These are phyloP conservation scores for Hucho hucho DNA, from an alignment of 2,113 vertebrate species.

Conservation along the genomic window DNA sequence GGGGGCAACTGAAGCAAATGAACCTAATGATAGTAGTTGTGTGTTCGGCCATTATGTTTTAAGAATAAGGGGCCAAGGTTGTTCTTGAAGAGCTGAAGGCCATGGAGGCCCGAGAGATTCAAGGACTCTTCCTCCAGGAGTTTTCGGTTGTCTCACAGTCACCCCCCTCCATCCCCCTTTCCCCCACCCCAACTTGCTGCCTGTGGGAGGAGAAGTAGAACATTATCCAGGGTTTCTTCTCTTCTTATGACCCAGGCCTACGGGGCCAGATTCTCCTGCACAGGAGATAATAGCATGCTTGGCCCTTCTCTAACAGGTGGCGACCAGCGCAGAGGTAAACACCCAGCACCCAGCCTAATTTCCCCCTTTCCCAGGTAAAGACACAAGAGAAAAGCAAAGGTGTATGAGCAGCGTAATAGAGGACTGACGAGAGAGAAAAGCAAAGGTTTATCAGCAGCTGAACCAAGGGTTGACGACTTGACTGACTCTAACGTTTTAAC, in stretches of 20 bases:
- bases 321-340: conserved; percentile 61
- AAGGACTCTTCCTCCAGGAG: conserved; percentile 45
- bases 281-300: conserved; percentile 75
- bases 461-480: conserved; percentile 6
- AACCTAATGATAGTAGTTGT: conserved; percentile 63
- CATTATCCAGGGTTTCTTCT: conserved; percentile 49
- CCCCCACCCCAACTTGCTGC: conserved; percentile 28
- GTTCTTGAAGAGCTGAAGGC: conserved; percentile 55
- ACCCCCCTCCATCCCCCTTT: conserved; percentile 7
- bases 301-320: conserved; percentile 71
- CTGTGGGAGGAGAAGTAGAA: conserved; percentile 39
- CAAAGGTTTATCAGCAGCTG: conserved; percentile 17
- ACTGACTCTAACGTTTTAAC: conserved; percentile 42
- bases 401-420: conserved; percentile 18
- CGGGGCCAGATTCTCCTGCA: conserved; percentile 72
- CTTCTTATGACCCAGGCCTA: conserved; percentile 72
- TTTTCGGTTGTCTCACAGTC: conserved; percentile 49
- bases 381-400: not conserved
- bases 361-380: conserved; percentile 26
- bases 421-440: conserved; percentile 10
- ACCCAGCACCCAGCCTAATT: conserved; percentile 45
- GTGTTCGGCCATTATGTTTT: conserved; percentile 58
- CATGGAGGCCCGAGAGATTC: conserved; percentile 48
- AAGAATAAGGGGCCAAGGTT: conserved; percentile 42
- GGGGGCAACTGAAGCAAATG: conserved; percentile 44